Conservation (phyloP, 2,888 invertebrate genomes). For the Pandemis heparana region DNA sequence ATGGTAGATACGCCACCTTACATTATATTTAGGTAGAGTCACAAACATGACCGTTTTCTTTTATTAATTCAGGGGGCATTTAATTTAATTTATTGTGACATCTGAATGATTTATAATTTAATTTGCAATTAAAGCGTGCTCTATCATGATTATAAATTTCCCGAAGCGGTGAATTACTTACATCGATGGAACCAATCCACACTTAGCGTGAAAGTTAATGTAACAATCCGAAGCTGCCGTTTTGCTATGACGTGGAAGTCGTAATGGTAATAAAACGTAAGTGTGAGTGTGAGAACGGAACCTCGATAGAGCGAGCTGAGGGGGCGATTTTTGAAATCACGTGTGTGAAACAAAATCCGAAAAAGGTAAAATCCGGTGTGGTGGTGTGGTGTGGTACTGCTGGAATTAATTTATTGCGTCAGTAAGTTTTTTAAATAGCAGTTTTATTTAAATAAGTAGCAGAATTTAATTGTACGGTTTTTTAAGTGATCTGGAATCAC, state of each 20-base stretch:
- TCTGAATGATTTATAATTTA: not conserved
- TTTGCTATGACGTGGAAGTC: conserved; percentile 28
- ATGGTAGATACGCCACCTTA: too few relatives aligned
- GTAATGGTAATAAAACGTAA: conserved; percentile 36
- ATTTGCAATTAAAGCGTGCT: not conserved
- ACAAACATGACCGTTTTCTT: too few relatives aligned
- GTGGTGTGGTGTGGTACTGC: not conserved
- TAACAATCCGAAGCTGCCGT: conserved; percentile 33
- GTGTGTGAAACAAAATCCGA: not conserved
- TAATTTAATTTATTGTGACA: not conserved
- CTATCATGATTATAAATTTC: not conserved
- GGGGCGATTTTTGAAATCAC: not conserved
- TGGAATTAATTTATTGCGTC: not conserved
- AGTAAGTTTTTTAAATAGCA: not conserved
- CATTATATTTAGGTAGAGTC: too few relatives aligned
- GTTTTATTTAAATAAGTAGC: too few relatives aligned
- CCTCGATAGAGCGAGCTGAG: conserved; percentile 10
- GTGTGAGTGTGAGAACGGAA: conserved; percentile 31
- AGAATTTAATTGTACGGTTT: too few relatives aligned
- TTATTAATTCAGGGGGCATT: too few relatives aligned
- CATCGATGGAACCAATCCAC: conserved; percentile 2
- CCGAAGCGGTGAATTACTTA: not conserved
- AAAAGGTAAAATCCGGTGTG: not conserved
- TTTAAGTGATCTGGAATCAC: too few relatives aligned
- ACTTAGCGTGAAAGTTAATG: conserved; percentile 31